Evolutionary conservation across 2,113 vertebrate species (phyloP).

Genomic region (Cettia cetti): DNA sequence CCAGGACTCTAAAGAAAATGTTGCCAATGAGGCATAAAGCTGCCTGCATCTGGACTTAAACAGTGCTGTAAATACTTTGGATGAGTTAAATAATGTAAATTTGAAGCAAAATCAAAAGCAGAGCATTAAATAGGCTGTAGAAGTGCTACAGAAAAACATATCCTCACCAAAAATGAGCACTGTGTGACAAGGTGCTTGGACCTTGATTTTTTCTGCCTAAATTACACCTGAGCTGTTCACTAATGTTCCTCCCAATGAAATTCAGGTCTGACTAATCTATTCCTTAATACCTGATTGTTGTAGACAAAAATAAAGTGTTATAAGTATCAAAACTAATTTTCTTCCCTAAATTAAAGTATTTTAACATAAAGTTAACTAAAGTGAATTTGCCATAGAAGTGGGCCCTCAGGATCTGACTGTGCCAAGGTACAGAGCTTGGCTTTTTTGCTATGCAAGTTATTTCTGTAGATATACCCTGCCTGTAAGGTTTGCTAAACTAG

Average conservation of each 20-base stretch:
- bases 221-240: neutral
- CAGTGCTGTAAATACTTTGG: neutral
- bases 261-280: neutral
- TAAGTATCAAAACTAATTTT: neutral
- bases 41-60: neutral
- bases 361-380: neutral
- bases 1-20: neutral
- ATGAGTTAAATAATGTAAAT: neutral
- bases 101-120: neutral
- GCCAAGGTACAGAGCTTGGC: neutral
- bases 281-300: neutral
- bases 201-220: neutral
- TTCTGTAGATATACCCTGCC: neutral
- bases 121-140: neutral
- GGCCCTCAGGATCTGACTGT: neutral
- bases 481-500: neutral
- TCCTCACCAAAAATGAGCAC: neutral
- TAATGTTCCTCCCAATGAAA: neutral
- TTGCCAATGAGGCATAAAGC: neutral
- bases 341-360: neutral
- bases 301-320: neutral
- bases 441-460: neutral
- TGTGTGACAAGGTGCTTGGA: neutral
- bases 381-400: neutral
- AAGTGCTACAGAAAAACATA: neutral